Evolutionary conservation across 2,113 vertebrate species (phyloP), one percentile per base, ranked within the genome.

Genomic region (Urocynchramus pylzowi): DNA sequence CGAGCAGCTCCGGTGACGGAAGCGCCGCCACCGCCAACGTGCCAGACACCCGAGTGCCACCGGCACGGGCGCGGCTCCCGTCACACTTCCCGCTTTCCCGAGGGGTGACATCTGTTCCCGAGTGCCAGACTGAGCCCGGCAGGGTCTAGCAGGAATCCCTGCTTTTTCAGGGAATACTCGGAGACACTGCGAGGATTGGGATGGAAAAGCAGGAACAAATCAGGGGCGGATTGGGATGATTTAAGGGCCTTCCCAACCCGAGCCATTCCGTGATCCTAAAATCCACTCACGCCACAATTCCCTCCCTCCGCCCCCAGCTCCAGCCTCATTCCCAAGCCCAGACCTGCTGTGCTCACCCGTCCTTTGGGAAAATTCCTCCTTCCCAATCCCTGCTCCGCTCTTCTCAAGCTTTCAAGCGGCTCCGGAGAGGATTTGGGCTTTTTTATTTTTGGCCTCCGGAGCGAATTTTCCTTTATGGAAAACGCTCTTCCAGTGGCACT

Each of bases 201-300:
- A 6, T 39, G 60, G 2, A 24, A 50, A 2, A n/a, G 31, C 39
- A 68, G 53, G 63, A 10, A 63, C n/a, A 37, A 67, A 39, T 2
- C 21, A 3, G 61, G 45, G 6, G 3, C 6, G 69, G 70, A 7
- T 27, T 0, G 30, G 70, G 78, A 31, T 27, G 61, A 3, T 54
- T 41, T 6, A 0, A 26, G 49, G 47, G 22, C 41, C 30, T n/a
- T 22, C 49, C 41, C 63, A 22, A 13, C 1, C n/a, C 4, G 1
- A 68, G 52, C 27, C 13, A 1, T 17, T 52, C 60, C 39, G 4
- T 2, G 9, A 53, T 31, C n/a, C 70, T 4, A 2, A 68, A 63
- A 39, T 5, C 13, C n/a, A 0, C 3, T 0, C n/a, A 8, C 0
- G 27, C 54, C 64, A 4, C 78, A 1, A 27, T 61, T 22, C 54